Evolutionary conservation across 2,797 vertebrate species (phyloP), one percentile per base, ranked within the genome.

Genomic region (Lophius americanus): DNA sequence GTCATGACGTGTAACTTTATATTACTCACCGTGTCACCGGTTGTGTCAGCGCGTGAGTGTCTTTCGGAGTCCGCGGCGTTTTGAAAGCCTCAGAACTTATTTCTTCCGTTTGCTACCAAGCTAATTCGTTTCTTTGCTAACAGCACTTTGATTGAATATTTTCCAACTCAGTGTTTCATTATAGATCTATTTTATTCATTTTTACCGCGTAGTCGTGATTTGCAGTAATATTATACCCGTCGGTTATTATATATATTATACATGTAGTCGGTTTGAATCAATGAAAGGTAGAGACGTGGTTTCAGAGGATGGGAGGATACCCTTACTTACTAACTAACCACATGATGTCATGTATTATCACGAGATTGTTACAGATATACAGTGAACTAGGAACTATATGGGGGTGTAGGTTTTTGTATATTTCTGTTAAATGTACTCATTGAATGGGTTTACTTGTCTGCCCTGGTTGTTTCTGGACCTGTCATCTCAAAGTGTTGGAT

Each of bases 321-420:
- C 62, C 69, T 53, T 75, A 76, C 69, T 53, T 75, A 76, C 54
- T 78, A 80, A 75, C 84, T 81, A 78, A 88, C 84, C 88, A 88
- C 90, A 88, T 91, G 90, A 91, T 90, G 91, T 91, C 89, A 92
- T 91, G 89, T 89, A 91, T 91, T 90, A 91, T 89, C 89, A 89
- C 86, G 91, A 91, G 90, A 89, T 87, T 90, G 89, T 89, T 89
- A 89, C 91, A 91, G 88, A 90, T 92, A 87, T 82, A 64, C 75
- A 84, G 72, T 66, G 83, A 77, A 88, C 75, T 56, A 77, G 75
- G 74, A 88, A 86, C 84, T 85, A 82, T 86, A 82, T 85, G 82
- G 73, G 68, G 69, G 69, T 53, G 69, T 75, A 74, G 58, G 66
- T 74, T 43, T 73, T 52, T 51, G 37, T 54, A 44, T 79, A 56